Base-by-base conservation (phyloP, 2,888 invertebrate genomes). In the Amphimallon solstitiale region DNA sequence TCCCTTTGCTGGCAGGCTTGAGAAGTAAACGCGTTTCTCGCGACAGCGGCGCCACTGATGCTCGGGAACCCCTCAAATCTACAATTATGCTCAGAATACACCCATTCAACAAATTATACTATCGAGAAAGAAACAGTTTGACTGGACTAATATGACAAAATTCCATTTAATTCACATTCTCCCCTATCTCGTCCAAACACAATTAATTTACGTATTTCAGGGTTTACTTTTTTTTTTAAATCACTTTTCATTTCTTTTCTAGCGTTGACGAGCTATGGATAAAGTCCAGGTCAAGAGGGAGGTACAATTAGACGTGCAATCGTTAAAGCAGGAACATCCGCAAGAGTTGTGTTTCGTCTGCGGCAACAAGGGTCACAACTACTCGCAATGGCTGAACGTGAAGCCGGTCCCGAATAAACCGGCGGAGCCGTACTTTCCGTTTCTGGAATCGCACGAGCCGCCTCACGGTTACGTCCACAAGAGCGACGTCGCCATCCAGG, bases 341-440 rank as follows among this genome's bases (percentile, higher is more conserved):
- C 70, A 74, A 21, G 82, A 82, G 71, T 70, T 87, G 66, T 91
- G 91, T 78, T 91, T 88, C 75, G 90, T 91, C 21, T 94, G 94
- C 82, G 93, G 93, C 69, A 90, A 86, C 51, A 83, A 88, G 71
- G 90, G 90, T 71, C 88, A 88, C 69, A 84, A 85, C 37, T 88
- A 89, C 68, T 84, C 86, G 54, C 87, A 85, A 76, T 85, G 86
- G 75, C 76, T 91, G 54, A 85, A 88, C 70, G 88, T 89, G 49
- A 90, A 90, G 79, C 89, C 89, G 68, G 88, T 89, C 75, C 86
- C 88, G 63, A 89, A 88, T 74, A 87, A 89, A 71, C 86, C 90
- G 38, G 85, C 87, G 63, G 93, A 93, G 81, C 91, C 96, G 7
- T 94, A 93, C 82, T 97, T 96, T 84, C 95, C 96, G 52, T 97